Conservation (phyloP, 2,113 vertebrate species). For the Charina bottae region DNA sequence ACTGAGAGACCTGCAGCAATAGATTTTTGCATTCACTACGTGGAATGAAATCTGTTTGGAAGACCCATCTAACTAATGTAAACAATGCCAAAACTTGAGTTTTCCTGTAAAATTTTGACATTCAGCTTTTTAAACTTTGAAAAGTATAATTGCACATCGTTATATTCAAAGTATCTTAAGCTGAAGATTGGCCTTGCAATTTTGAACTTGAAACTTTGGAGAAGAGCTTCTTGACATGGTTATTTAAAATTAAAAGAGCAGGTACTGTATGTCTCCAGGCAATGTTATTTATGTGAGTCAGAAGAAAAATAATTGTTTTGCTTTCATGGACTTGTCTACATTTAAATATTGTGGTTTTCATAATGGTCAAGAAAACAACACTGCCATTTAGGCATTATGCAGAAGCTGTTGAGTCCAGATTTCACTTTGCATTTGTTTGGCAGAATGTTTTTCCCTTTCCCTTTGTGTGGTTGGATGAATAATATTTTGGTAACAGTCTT, state of each 20-base stretch:
- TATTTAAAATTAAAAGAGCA: background rate
- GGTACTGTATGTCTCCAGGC: too few species aligned
- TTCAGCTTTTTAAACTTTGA: background rate
- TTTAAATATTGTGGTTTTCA: conserved; percentile 7
- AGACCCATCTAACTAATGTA: background rate
- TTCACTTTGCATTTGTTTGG: background rate
- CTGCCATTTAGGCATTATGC: background rate
- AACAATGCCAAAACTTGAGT: background rate
- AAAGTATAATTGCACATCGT: background rate
- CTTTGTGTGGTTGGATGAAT: background rate
- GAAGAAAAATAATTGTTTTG: background rate
- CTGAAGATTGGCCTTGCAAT: background rate
- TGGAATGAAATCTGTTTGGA: background rate
- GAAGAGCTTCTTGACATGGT: background rate
- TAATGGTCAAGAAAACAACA: background rate
- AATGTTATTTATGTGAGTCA: background rate
- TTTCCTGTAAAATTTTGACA: background rate
- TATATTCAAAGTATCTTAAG: background rate
- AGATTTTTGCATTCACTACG: too few species aligned
- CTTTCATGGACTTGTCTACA: background rate
- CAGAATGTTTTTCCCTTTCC: background rate
- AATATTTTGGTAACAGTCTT: background rate
- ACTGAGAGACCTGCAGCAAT: background rate
- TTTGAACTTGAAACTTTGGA: background rate
- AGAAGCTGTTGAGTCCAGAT: background rate